These are phyloP conservation scores for Drosophila tsacasi DNA, from an alignment of 1,140 invertebrate species.

Conservation along the genomic window DNA sequence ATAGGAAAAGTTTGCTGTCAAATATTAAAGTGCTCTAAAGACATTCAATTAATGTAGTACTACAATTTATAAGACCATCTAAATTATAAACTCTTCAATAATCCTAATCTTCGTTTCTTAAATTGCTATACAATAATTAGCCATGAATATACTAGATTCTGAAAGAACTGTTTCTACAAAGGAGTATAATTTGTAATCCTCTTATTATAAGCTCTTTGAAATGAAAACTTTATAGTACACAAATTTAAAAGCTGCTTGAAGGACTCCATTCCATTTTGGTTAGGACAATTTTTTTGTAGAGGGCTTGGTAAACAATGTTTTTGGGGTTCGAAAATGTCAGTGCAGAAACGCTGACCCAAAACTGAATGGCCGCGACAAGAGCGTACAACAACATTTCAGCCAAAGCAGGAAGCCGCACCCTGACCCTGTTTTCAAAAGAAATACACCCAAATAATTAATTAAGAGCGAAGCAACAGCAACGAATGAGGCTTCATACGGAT, in stretches of 20 bases:
- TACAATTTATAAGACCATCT: background rate
- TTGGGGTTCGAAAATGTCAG: background rate
- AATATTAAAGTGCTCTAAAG: background rate
- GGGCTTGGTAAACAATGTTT: slow-evolving; percentile 1
- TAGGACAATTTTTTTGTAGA: background rate
- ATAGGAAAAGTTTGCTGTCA: background rate
- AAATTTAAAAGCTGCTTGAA: background rate
- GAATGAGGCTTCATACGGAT: slow-evolving; percentile 20
- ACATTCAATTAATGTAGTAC: no score
- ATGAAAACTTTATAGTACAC: background rate
- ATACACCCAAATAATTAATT: slow-evolving; percentile 75
- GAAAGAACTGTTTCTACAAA: background rate
- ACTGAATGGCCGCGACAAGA: slow-evolving; percentile 24
- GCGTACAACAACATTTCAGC: slow-evolving; percentile 8
- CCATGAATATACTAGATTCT: background rate
- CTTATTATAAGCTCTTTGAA: slow-evolving; percentile 12
- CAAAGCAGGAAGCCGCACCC: slow-evolving; percentile 74
- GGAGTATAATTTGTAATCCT: slow-evolving; percentile 7
- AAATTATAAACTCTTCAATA: background rate
- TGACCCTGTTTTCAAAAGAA: slow-evolving; percentile 29
- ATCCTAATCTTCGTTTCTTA: background rate
- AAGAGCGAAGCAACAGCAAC: slow-evolving; percentile 43
- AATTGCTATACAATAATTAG: background rate
- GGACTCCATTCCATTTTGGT: background rate
- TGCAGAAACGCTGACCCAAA: slow-evolving; percentile 22